Evolutionary conservation across 1,140 invertebrate genomes (phyloP), one percentile per base, ranked within the genome.

Genomic region (Eufriesea mexicana): DNA sequence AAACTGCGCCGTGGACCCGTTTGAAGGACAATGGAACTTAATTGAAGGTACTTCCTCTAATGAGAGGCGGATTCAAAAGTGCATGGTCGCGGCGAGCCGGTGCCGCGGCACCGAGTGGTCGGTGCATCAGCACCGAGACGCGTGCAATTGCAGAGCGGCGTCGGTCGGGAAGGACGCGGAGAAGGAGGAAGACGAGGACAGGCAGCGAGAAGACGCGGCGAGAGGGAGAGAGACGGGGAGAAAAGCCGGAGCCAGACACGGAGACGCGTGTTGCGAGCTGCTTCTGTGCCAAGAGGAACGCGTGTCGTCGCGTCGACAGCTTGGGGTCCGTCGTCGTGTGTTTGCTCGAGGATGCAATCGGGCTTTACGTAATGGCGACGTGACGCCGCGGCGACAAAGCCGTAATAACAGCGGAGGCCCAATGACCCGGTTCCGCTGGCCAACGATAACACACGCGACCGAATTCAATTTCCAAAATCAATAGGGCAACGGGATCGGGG

Each of bases 301-400:
- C n/a, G 70, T 74, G 68, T 25, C 47, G 55, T 47, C 49, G 47
- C 16, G 54, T 23, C 5, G 54, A 49, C 54, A 57, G 61, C 42
- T 20, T 18, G 49, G 42, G 14, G 25, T 23, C n/a, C 25, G 18
- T 51, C 25, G 18, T 51, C 49, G 28, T 42, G 42, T 49, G 79
- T 83, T 54, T 61, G 62, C 49, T 77, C 68, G 25, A 83, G 67
- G 70, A 83, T 83, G 80, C 73, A 35, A 57, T 76, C 72, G 54
- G 7, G 64, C 49, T 55, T 83, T 77, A 70, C 80, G 80, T 61
- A 83, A 82, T 28, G 16, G 57, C 42, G 62, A 49, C n/a, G 54
- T 45, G 78, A 25, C 62, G 51, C 14, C 5, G n/a, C 45, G 16
- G 35, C n/a, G 64, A 64, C 55, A 45, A 71, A 71, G 35, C 23